Conservation (phyloP, 2,113 vertebrate genomes). For the Lasiurus cinereus region DNA sequence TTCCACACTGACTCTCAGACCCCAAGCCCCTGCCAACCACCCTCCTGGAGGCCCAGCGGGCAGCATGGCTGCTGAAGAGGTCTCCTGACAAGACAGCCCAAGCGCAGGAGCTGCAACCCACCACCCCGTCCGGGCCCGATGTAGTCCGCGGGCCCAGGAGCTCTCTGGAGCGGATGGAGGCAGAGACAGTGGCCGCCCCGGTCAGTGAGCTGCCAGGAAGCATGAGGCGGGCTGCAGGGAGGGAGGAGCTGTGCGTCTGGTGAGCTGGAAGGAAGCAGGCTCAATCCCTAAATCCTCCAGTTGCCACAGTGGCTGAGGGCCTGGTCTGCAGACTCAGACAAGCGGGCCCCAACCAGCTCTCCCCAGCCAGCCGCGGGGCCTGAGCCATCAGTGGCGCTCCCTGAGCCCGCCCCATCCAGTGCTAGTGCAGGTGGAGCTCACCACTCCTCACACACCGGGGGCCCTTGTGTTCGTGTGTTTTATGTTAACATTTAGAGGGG, state of each 20-base stretch:
- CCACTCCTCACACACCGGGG: neutral
- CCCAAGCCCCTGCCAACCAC: neutral
- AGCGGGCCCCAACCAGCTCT: neutral
- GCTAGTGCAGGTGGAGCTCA: neutral
- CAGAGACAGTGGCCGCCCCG: neutral
- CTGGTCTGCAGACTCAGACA: neutral
- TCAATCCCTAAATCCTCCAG: neutral
- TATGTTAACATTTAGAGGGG: neutral
- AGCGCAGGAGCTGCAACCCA: neutral
- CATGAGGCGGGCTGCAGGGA: no score
- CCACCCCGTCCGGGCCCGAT: no score
- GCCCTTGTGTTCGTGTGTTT: neutral
- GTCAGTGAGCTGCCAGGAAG: neutral
- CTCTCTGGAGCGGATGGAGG: neutral
- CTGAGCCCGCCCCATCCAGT: neutral
- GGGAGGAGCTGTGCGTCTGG: neutral
- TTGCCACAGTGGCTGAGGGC: neutral
- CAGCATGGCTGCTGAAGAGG: neutral
- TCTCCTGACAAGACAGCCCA: neutral
- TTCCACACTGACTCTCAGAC: neutral
- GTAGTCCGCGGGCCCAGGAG: neutral
- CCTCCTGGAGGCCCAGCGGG: neutral
- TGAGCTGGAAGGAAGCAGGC: neutral
- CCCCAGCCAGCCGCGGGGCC: neutral
- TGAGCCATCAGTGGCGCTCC: neutral